phyloP scores from a whole-genome alignment of 2,797 vertebrate genomes.

The Phataginus tricuspis region DNA sequence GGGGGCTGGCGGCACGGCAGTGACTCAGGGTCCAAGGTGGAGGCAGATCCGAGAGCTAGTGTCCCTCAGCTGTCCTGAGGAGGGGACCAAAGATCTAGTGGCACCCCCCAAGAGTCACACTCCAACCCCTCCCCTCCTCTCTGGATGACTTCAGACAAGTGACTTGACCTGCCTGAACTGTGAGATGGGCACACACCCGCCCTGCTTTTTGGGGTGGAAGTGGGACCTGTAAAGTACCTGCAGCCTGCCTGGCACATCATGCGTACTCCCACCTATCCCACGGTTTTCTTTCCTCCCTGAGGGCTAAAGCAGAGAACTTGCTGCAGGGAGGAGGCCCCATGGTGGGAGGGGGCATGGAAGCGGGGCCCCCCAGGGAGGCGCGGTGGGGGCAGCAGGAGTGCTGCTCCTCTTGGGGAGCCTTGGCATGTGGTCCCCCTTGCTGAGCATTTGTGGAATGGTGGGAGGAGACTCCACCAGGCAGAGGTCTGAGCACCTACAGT shows the following conservation, averaged over 20 bases:
- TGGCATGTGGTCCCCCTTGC: accelerated
- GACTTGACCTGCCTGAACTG: neutral
- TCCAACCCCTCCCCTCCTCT: neutral
- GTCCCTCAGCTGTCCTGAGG: neutral
- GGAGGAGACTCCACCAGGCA: neutral
- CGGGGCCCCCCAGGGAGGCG: neutral
- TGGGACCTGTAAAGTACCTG: neutral
- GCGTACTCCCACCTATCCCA: accelerated
- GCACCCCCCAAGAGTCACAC: neutral
- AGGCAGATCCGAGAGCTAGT: neutral
- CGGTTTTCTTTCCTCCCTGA: neutral
- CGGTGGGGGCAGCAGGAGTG: neutral
- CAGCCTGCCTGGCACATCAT: neutral
- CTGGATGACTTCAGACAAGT: neutral
- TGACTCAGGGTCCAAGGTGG: neutral
- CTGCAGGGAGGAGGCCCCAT: neutral
- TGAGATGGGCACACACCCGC: neutral
- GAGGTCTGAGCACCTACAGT: accelerated
- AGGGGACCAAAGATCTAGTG: neutral
- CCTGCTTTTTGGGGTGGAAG: neutral
- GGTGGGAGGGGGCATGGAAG: neutral
- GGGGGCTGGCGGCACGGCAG: neutral
- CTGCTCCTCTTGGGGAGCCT: neutral
- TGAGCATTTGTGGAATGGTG: neutral
- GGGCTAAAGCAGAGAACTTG: neutral